Evolutionary conservation across 1,140 invertebrate genomes (phyloP), one percentile per base, ranked within the genome.

Genomic region (Drosophila busckii): DNA sequence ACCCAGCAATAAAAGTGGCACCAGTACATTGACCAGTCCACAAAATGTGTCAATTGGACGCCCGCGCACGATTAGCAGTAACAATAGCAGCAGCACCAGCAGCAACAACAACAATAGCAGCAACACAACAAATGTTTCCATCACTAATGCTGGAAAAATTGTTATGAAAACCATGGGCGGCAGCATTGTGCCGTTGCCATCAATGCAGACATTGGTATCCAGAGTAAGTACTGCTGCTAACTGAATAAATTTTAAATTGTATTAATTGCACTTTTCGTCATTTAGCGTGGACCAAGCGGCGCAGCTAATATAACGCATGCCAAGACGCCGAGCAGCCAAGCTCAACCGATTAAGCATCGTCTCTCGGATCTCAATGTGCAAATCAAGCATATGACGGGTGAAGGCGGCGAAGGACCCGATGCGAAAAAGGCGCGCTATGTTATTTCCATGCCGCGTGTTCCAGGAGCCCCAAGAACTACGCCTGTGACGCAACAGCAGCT

Each of bases 301-400:
- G 17, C 16, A 10, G 8, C 59, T n/a, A 58, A 32, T 5, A 8
- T 60, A n/a, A 13, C 17, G 19, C 15, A 28, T 9, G 34, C 15
- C 3, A 64, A 58, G 25, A 5, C 17, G 20, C 31, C 15, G 3
- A 25, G 5, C 28, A 31, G 2, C 20, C 55, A 9, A 64, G 80
- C 2, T n/a, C n/a, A n/a, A n/a, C n/a, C n/a, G n/a, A n/a, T n/a
- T n/a, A 86, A 78, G 26, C 67, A 80, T 34, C 58, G 82, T 9
- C 45, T 86, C 1, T 70, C 62, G 7, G 70, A 86, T 64, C 64
- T 84, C 26, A 86, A 84, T 42, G 25, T 65, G 13, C 60, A 86
- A 20, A 49, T 85, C 1, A 76, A 78, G 31, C 54, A 67, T 3
- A 31, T 71, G 29, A 8, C 66, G 1, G 37, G 20, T 12, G 56